Evolutionary conservation across 2,797 vertebrate genomes (phyloP).

Genomic region (Siniperca undulata): DNA sequence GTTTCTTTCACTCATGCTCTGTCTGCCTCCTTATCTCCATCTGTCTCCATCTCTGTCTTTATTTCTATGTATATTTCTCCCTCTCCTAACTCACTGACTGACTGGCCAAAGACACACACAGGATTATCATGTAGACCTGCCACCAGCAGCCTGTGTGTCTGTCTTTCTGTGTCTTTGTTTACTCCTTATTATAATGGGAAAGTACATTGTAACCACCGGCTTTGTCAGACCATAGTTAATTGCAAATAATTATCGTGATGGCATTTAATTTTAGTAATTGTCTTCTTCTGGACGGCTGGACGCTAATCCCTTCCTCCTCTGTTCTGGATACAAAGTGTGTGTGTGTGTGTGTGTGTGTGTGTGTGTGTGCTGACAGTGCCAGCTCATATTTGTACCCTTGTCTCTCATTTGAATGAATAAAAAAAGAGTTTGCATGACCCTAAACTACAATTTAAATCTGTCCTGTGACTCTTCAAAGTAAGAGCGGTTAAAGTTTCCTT

Average conservation of each 20-base stretch:
- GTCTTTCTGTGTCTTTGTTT: conserved; percentile 73
- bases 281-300: conserved; percentile 76
- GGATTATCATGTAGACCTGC: conserved; percentile 69
- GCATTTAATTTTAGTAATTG: conserved; percentile 83
- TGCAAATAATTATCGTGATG: conserved; percentile 83
- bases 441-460: conserved; percentile 45
- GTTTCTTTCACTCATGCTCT: conserved; percentile 19
- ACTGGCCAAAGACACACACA: conserved; percentile 37
- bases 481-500: conserved; percentile 49
- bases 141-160: conserved; percentile 50
- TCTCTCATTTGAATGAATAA: conserved; percentile 61
- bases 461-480: conserved; percentile 46
- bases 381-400: conserved; percentile 32
- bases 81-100: conserved; percentile 30
- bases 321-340: conserved; percentile 66
- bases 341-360: conserved; percentile 47
- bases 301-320: conserved; percentile 74
- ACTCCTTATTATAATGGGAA: conserved; percentile 68
- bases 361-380: conserved; percentile 7
- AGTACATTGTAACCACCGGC: conserved; percentile 71
- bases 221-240: conserved; percentile 78
- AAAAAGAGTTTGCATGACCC: conserved; percentile 49
- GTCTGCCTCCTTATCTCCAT: conserved; percentile 10
- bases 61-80: conserved; percentile 44
- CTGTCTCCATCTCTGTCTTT: conserved; percentile 54